A percentile compares a stretch with the other conserved stretches of the same genome.
These are phyloP conservation scores for Lepisosteus osseus DNA, from an alignment of 2,113 vertebrate genomes.

Conservation along the genomic window DNA sequence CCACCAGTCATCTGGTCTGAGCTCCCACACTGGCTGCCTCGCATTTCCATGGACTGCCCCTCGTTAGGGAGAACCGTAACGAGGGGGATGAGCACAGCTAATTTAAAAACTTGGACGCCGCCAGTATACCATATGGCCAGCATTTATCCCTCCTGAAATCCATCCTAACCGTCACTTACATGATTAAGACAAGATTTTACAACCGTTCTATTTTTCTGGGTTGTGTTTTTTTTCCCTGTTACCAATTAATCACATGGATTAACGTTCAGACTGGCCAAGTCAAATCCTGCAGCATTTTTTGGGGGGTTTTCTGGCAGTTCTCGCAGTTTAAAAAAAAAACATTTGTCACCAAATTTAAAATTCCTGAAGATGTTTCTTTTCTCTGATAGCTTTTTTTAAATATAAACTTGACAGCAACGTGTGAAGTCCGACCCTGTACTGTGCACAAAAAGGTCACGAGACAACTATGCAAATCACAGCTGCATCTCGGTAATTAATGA, in stretches of 20 bases:
- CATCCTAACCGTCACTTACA: slow-evolving; percentile 90
- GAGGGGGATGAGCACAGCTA: slow-evolving; percentile 84
- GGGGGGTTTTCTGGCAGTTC: too few relatives aligned
- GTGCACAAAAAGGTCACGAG: too few relatives aligned
- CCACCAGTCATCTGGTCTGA: slow-evolving; percentile 30
- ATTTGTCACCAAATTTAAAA: too few relatives aligned
- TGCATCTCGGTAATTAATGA: too few relatives aligned
- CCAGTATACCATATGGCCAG: slow-evolving; percentile 94
- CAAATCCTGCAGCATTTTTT: too few relatives aligned
- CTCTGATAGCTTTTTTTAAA: too few relatives aligned
- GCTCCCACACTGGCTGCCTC: slow-evolving; percentile 1
- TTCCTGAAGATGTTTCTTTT: too few relatives aligned
- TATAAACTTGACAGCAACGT: too few relatives aligned
- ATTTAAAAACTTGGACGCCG: slow-evolving; percentile 90
- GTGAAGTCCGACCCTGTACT: too few relatives aligned
- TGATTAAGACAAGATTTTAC: slow-evolving; percentile 85
- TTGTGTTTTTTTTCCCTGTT: not conserved
- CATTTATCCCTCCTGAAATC: slow-evolving; percentile 94
- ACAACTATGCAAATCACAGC: too few relatives aligned
- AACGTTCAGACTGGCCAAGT: too few relatives aligned
- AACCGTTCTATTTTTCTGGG: slow-evolving; percentile 72
- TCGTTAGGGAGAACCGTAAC: slow-evolving; percentile 70
- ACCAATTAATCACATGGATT: slow-evolving; percentile 52
- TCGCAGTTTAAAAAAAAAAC: too few relatives aligned
- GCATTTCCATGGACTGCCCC: slow-evolving; percentile 20